These are phyloP conservation scores for Takifugu flavidus DNA, from an alignment of 2,113 vertebrate species.

Conservation along the genomic window DNA sequence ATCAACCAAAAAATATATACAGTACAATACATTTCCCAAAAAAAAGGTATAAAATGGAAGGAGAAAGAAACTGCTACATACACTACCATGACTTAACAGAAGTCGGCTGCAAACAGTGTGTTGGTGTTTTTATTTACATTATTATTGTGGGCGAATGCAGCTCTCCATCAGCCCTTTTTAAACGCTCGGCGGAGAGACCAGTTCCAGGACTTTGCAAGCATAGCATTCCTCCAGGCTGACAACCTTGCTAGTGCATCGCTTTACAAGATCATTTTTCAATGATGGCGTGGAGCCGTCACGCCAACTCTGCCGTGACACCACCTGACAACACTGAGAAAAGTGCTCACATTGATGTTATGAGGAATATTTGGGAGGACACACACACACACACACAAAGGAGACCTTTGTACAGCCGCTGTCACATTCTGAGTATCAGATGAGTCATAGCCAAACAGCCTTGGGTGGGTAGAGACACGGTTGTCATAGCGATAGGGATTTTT, in stretches of 20 bases:
- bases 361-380: background rate
- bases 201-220: background rate
- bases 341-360: constrained; percentile 30
- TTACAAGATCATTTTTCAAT: background rate
- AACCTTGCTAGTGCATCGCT: too few species aligned
- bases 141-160: constrained; percentile 15
- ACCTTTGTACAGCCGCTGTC: constrained; percentile 32
- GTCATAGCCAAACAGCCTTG: constrained; percentile 43
- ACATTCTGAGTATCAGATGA: constrained; percentile 43
- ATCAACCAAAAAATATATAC: too few species aligned
- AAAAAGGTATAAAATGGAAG: too few species aligned
- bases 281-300: constrained; percentile 20
- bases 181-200: constrained; percentile 11
- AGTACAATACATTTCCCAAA: too few species aligned
- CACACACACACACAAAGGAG: constrained; percentile 8
- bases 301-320: constrained; percentile 4
- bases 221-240: too few species aligned
- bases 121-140: constrained; percentile 41
- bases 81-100: constrained; percentile 34
- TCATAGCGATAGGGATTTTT: constrained; percentile 35
- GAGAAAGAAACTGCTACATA: constrained; percentile 33
- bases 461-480: constrained; percentile 52
- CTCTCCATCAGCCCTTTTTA: constrained; percentile 40
- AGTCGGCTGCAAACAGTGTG: constrained; percentile 38
- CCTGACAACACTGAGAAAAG: constrained; percentile 38